phyloP scores from a whole-genome alignment of 2,888 invertebrate genomes.

The Entomobrya multifasciata region DNA sequence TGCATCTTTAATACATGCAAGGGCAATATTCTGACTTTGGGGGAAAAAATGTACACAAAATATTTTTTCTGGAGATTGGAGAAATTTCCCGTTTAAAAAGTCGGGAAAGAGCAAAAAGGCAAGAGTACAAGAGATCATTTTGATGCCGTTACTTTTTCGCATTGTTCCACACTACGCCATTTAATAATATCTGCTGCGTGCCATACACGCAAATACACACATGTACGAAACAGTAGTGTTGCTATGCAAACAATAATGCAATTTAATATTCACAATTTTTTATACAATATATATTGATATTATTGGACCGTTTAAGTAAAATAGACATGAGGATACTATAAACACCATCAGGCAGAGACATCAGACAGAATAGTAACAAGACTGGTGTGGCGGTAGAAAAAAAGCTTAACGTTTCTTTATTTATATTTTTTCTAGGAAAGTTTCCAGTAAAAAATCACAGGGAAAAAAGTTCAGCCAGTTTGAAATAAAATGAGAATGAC shows the following conservation, averaged over 20 bases:
- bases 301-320: constrained; percentile 34
- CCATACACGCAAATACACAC: neutral
- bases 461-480: neutral
- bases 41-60: no score
- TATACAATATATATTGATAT: constrained; percentile 31
- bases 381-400: neutral
- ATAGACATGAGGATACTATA: neutral
- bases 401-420: neutral
- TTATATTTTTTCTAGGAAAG: neutral
- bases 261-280: constrained; percentile 33
- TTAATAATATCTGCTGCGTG: neutral
- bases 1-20: constrained; percentile 40
- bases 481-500: no score
- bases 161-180: neutral
- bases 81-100: no score
- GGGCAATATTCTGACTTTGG: neutral
- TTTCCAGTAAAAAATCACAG: constrained; percentile 13
- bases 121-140: no score
- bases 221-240: neutral
- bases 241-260: constrained; percentile 42
- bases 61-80: no score
- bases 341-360: neutral
- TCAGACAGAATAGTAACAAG: neutral
- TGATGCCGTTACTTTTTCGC: no score
- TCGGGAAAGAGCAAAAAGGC: no score